Percentiles rank a stretch among this genome's conserved stretches.
These are phyloP conservation scores for Anoplius nigerrimus DNA, from an alignment of 2,888 invertebrate species.

Conservation along the genomic window DNA sequence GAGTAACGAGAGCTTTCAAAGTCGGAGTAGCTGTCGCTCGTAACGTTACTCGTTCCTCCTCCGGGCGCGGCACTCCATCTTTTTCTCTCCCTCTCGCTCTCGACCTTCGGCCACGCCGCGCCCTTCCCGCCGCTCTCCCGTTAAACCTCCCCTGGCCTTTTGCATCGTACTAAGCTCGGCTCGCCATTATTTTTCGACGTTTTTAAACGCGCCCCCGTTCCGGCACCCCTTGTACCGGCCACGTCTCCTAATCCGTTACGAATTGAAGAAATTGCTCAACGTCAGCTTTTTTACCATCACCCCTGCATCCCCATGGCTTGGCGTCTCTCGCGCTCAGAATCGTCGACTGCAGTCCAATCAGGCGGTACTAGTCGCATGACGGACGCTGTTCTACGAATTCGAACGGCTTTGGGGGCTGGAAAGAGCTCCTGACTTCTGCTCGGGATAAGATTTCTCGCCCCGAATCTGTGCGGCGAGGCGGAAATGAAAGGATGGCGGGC, in stretches of 20 bases:
- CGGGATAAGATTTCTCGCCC: no score
- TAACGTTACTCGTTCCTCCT: conserved; percentile 31
- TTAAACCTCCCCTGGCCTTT: not conserved
- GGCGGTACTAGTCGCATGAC: no score
- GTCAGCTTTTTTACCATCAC: not conserved
- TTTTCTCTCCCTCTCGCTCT: conserved; percentile 17
- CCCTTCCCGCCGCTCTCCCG: not conserved
- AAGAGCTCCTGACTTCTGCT: no score
- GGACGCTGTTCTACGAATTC: no score
- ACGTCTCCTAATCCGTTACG: conserved; percentile 3
- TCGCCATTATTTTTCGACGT: conserved; percentile 42
- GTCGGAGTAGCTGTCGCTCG: conserved; percentile 39
- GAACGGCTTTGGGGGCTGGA: no score
- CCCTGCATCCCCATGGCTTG: not conserved
- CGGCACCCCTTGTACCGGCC: conserved; percentile 16
- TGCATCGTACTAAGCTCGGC: conserved; percentile 9
- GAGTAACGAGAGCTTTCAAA: conserved; percentile 44
- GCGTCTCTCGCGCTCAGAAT: no score
- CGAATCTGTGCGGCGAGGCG: no score
- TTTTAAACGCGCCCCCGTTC: conserved; percentile 33
- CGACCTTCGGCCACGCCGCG: not conserved
- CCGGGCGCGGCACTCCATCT: not conserved
- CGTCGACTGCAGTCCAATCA: no score
- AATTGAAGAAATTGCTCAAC: not conserved
- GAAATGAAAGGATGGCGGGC: no score